Percentiles rank a stretch among this genome's conserved stretches.
Evolutionary conservation across 2,888 invertebrate genomes (phyloP).

Genomic region (Pristionchus japonicus): DNA sequence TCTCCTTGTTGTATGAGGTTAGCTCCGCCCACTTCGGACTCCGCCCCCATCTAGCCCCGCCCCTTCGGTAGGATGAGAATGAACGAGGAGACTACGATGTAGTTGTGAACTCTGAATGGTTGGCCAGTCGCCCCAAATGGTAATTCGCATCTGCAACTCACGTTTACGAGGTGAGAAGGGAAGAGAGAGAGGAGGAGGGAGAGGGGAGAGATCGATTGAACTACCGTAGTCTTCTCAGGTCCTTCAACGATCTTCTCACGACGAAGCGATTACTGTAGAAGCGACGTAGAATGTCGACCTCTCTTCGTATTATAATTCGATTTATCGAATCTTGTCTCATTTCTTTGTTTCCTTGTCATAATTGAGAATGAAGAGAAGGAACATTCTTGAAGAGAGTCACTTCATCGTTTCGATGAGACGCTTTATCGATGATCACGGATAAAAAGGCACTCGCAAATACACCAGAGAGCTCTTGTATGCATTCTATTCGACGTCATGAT

Average conservation of each 20-base stretch:
- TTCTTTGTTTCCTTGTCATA: conserved; percentile 3
- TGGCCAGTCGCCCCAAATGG: conserved; percentile 56
- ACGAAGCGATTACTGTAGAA: neutral
- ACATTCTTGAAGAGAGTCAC: neutral
- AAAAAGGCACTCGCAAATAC: too few species aligned
- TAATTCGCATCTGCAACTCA: conserved; percentile 44
- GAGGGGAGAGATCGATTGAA: too few species aligned
- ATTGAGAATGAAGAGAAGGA: conserved; percentile 23
- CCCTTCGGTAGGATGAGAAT: conserved; percentile 53
- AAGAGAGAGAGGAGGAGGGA: too few species aligned
- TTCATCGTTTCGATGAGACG: too few species aligned
- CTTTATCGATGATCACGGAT: too few species aligned
- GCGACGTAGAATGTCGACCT: neutral
- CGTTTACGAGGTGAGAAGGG: conserved; percentile 26
- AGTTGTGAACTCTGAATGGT: conserved; percentile 60
- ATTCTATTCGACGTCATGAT: too few species aligned
- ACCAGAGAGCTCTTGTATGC: too few species aligned
- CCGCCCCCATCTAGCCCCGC: neutral
- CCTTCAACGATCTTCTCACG: neutral
- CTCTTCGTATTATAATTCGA: neutral
- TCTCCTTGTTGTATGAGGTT: conserved; percentile 53
- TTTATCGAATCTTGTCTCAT: conserved; percentile 20
- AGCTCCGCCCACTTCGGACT: neutral
- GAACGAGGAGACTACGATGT: conserved; percentile 59
- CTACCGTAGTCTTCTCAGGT: conserved; percentile 8